Conservation (phyloP, 1,140 invertebrate species). For the Hylaeus volcanicus region DNA sequence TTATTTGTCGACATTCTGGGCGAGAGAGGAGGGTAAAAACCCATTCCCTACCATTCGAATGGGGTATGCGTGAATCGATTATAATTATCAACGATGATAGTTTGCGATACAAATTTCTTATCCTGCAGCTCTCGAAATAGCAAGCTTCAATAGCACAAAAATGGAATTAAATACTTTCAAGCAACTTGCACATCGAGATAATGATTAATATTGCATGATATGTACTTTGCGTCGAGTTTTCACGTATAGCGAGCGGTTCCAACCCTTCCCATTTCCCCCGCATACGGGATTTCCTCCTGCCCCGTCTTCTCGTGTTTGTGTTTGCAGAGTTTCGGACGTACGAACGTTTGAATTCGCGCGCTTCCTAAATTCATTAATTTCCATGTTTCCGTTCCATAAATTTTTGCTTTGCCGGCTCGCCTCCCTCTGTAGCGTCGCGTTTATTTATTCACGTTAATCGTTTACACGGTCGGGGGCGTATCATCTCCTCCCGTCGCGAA, state of each 20-base stretch:
- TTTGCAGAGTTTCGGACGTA: background rate
- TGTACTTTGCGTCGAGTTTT: no score
- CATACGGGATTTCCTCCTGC: no score
- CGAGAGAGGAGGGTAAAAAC: background rate
- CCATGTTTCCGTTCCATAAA: slow-evolving; percentile 20
- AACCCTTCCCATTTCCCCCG: no score
- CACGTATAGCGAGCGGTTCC: no score
- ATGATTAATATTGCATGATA: no score
- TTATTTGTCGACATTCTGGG: slow-evolving; percentile 37
- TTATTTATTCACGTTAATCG: slow-evolving; percentile 51
- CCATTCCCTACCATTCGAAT: no score
- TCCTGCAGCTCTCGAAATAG: no score
- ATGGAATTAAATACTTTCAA: no score
- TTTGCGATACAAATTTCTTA: no score
- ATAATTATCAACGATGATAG: slow-evolving; percentile 58
- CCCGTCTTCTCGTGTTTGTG: background rate
- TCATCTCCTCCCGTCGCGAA: slow-evolving; percentile 54
- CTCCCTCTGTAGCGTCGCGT: background rate
- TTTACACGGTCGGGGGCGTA: slow-evolving; percentile 31
- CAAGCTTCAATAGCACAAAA: no score
- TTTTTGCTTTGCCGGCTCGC: background rate
- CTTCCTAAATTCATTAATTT: slow-evolving; percentile 27
- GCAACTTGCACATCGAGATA: no score
- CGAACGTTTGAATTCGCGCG: background rate
- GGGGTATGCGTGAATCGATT: background rate